Conservation (phyloP, 2,797 vertebrate species). For the Oryzias sinensis region DNA sequence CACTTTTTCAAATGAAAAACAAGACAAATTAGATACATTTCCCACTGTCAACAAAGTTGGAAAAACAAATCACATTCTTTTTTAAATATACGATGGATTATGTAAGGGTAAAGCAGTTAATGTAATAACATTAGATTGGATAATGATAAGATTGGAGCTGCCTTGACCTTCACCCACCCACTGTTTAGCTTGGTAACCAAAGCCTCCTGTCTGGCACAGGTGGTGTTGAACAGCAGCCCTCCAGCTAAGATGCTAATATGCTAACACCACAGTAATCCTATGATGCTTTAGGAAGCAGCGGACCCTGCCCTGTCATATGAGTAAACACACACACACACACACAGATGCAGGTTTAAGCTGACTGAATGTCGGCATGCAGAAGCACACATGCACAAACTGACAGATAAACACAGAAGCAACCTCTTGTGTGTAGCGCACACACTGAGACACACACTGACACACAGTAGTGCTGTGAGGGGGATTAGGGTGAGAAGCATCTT, state of each 20-base stretch:
- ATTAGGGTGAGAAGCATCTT: slow-evolving; percentile 55
- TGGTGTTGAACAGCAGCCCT: slow-evolving; percentile 65
- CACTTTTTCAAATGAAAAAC: too few species aligned
- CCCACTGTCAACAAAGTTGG: too few species aligned
- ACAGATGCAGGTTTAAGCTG: slow-evolving; percentile 5
- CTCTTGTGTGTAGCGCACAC: slow-evolving; percentile 4
- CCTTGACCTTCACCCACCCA: slow-evolving; percentile 48
- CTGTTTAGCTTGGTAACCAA: slow-evolving; percentile 15
- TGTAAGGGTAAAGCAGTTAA: slow-evolving; percentile 6
- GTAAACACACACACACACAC: slow-evolving; percentile 5
- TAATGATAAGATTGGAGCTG: slow-evolving; percentile 31
- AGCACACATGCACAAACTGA: slow-evolving; percentile 21
- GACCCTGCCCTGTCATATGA: slow-evolving; percentile 14
- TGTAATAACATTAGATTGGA: slow-evolving; percentile 30
- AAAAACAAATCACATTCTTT: background rate
- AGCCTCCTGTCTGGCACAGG: slow-evolving; percentile 62
- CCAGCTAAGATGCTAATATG: slow-evolving; percentile 72
- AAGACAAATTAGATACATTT: too few species aligned
- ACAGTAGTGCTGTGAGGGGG: slow-evolving; percentile 18
- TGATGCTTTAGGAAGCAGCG: slow-evolving; percentile 49
- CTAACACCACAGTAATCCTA: slow-evolving; percentile 68
- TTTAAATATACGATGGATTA: background rate
- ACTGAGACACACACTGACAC: slow-evolving; percentile 11
- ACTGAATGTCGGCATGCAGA: slow-evolving; percentile 13
- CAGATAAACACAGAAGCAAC: slow-evolving; percentile 13